These are phyloP conservation scores for Encarsia formosa DNA, from an alignment of 2,888 invertebrate genomes.

Conservation along the genomic window DNA sequence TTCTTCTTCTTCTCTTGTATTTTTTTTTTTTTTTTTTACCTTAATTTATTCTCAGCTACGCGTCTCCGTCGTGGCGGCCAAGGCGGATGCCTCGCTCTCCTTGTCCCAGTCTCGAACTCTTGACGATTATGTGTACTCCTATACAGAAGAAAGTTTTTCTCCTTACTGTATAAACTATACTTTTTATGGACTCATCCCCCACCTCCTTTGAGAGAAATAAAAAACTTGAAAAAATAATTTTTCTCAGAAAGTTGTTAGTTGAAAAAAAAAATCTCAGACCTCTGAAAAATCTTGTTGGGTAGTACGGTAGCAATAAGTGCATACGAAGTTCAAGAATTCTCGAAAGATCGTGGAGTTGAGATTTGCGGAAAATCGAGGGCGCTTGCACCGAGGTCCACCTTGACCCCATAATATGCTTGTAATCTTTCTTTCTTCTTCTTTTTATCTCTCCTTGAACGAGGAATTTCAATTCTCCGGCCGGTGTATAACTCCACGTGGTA, in stretches of 20 bases:
- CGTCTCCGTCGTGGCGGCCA: slow-evolving; percentile 23
- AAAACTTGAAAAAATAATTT: too few species aligned
- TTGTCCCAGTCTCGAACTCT: slow-evolving; percentile 32
- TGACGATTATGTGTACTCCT: too few species aligned
- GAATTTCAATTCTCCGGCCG: slow-evolving; percentile 14
- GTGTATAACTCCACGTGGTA: too few species aligned
- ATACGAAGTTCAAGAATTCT: slow-evolving; percentile 18
- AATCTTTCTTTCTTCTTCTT: slow-evolving; percentile 1
- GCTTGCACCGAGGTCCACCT: slow-evolving; percentile 21
- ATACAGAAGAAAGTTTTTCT: slow-evolving; percentile 26
- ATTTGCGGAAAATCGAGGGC: slow-evolving; percentile 1
- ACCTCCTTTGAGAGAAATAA: too few species aligned
- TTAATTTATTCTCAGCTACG: neutral
- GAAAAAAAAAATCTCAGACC: too few species aligned
- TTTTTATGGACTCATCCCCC: too few species aligned
- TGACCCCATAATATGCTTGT: slow-evolving; percentile 21
- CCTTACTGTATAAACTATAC: too few species aligned
- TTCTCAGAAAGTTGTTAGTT: too few species aligned
- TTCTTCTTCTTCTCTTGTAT: slow-evolving; percentile 6
- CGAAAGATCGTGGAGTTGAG: slow-evolving; percentile 17
- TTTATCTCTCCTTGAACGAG: slow-evolving; percentile 5
- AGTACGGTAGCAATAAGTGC: neutral
- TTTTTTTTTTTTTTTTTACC: slow-evolving; percentile 8
- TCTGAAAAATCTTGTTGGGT: too few species aligned
- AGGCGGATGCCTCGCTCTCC: slow-evolving; percentile 32